Evolutionary conservation across 2,797 vertebrate genomes (phyloP).

Genomic region (Chelidonichthys spinosus): DNA sequence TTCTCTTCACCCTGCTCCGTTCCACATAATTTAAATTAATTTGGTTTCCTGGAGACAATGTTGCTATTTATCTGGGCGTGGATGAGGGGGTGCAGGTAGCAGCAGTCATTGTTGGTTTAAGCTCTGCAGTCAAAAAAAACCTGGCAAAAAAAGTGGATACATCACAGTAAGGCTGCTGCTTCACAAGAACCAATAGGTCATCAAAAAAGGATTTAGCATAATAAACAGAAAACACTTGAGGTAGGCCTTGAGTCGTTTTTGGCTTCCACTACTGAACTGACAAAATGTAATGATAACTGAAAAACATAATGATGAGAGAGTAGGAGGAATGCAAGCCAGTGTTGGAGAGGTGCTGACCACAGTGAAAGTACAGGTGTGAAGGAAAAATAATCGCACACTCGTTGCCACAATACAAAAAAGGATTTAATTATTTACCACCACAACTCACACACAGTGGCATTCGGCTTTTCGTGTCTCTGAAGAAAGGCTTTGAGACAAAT

Average conservation of each 20-base stretch:
- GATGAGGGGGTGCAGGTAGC: conserved; percentile 43
- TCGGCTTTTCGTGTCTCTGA: neutral
- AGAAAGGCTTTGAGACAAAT: conserved; percentile 40
- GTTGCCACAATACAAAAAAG: neutral
- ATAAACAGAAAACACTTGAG: conserved; percentile 58
- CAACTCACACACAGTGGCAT: conserved; percentile 22
- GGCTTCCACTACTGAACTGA: conserved; percentile 26
- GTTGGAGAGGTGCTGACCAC: neutral
- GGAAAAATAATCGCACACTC: neutral
- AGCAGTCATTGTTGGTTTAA: conserved; percentile 76
- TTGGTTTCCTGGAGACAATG: conserved; percentile 81
- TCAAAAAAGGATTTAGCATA: conserved; percentile 66
- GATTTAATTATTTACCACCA: neutral
- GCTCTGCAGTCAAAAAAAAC: conserved; percentile 73
- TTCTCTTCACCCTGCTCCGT: conserved; percentile 49
- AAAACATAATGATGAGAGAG: conserved; percentile 21
- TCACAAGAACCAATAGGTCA: conserved; percentile 55
- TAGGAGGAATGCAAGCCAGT: neutral
- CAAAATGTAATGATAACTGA: conserved; percentile 24
- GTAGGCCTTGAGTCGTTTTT: conserved; percentile 35
- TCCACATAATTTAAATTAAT: conserved; percentile 77
- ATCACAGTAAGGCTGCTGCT: conserved; percentile 53
- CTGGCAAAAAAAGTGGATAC: conserved; percentile 53
- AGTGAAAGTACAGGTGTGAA: neutral
- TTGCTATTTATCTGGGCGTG: conserved; percentile 81